Evolutionary conservation across 2,888 invertebrate genomes (phyloP), one percentile per base, ranked within the genome.

Genomic region (Agrypnus murinus): DNA sequence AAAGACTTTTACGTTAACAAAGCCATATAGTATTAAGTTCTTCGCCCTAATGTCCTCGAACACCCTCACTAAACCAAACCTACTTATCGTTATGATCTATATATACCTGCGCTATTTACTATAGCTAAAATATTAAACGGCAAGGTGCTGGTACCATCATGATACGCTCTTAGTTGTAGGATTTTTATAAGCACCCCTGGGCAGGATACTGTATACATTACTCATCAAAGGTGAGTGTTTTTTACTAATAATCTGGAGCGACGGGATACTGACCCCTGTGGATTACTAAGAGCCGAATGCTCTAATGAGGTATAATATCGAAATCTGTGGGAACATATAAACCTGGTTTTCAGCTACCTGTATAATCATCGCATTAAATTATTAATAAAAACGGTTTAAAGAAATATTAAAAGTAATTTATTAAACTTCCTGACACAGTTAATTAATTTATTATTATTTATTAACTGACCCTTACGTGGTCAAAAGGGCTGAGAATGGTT

Each of bases 111-210:
- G 58, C 63, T 72, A 72, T 67, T 67, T 71, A 65, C 60, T 64
- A 69, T 66, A 69, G 67, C 69, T 77, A 70, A 74, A 74, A 67
- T 77, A 75, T 75, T 72, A 75, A 25, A 67, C 64, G 57, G 73
- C 64, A 75, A 74, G 70, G 73, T 78, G 76, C 78, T 78, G 78
- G 78, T 78, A 78, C 78, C 78, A 73, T 71, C 77, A 77, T 77
- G 73, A 69, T 71, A 73, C 64, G 65, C 68, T 69, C 71, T 70
- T 66, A 65, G 70, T 69, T 15, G 59, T 46, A 48, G 53, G 70
- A 66, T 70, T 66, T 65, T 62, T 62, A 62, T 66, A 66, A 65
- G 65, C 58, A 65, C 68, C 65, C 62, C 71, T 58, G 65, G 58
- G 72, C 65, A 67, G 69, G 60, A 65, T 72, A 60, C 45, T 58